A percentile compares a stretch with the other conserved stretches of the same genome.
Conservation (phyloP, 92 coral and sea anemone genomes). For the Paramuricea clavata region DNA sequence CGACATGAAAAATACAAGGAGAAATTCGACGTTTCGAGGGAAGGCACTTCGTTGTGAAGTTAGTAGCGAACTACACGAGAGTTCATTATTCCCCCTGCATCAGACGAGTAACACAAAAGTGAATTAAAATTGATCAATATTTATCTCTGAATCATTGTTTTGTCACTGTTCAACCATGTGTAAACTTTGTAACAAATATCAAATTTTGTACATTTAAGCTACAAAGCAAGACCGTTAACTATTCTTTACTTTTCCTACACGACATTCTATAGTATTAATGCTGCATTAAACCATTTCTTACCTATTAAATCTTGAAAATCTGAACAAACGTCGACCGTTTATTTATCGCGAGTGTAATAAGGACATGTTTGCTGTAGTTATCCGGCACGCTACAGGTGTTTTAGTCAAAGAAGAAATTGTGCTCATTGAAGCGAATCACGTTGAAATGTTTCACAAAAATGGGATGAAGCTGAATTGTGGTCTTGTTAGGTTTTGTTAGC, state of each 20-base stretch:
- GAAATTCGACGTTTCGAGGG: too few relatives aligned
- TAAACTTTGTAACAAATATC: neutral
- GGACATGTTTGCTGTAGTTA: neutral
- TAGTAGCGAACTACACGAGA: too few relatives aligned
- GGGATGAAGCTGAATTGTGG: too few relatives aligned
- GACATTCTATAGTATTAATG: neutral
- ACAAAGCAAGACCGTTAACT: neutral
- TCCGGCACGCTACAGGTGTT: neutral
- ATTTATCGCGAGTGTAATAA: constrained; percentile 1
- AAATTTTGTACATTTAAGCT: neutral
- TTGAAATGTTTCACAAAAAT: neutral
- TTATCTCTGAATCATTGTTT: neutral
- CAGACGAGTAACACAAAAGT: too few relatives aligned
- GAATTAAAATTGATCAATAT: too few relatives aligned
- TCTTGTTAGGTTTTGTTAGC: too few relatives aligned
- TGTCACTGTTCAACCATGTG: neutral
- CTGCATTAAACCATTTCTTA: neutral
- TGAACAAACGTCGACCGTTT: too few relatives aligned
- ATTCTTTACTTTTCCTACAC: neutral
- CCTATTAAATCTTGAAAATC: neutral
- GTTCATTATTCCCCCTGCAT: too few relatives aligned
- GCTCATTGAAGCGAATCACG: neutral
- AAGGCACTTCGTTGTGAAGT: too few relatives aligned
- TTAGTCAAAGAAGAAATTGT: neutral
- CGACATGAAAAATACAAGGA: too few relatives aligned